These are phyloP conservation scores for Thalassaphorura encarpata DNA, from an alignment of 1,140 invertebrate genomes.

Conservation along the genomic window DNA sequence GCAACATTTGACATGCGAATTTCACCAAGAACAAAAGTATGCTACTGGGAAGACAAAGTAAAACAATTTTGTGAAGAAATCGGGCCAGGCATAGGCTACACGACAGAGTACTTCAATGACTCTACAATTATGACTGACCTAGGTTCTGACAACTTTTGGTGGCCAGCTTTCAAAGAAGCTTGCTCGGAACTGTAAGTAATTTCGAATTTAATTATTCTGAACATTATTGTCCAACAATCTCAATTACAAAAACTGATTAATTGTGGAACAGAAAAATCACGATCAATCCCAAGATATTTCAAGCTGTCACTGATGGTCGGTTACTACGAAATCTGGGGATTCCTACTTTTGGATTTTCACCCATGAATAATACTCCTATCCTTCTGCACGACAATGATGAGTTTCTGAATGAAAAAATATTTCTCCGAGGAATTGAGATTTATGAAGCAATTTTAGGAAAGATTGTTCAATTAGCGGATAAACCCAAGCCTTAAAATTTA, in stretches of 20 bases:
- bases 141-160: slow-evolving; percentile 61
- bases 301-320: slow-evolving; percentile 65
- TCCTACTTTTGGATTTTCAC: slow-evolving; percentile 65
- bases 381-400: slow-evolving; percentile 70
- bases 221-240: too few relatives aligned
- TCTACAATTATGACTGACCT: slow-evolving; percentile 51
- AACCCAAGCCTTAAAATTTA: too few relatives aligned
- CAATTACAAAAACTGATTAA: too few relatives aligned
- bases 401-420: slow-evolving; percentile 54
- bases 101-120: slow-evolving; percentile 59
- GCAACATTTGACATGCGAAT: slow-evolving; percentile 74
- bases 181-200: too few relatives aligned
- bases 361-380: slow-evolving; percentile 60
- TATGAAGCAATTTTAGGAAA: too few relatives aligned
- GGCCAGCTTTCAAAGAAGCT: slow-evolving; percentile 58
- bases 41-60: slow-evolving; percentile 59
- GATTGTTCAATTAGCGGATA: too few relatives aligned
- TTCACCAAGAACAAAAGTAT: slow-evolving; percentile 52
- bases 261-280: too few relatives aligned
- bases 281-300: slow-evolving; percentile 55
- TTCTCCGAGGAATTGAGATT: slow-evolving; percentile 58
- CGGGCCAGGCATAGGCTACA: slow-evolving; percentile 60
- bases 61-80: slow-evolving; percentile 68
- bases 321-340: slow-evolving; percentile 56
- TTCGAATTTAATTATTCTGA: too few relatives aligned